phyloP scores from a whole-genome alignment of 2,888 invertebrate genomes.

The Campoplex capitator region DNA sequence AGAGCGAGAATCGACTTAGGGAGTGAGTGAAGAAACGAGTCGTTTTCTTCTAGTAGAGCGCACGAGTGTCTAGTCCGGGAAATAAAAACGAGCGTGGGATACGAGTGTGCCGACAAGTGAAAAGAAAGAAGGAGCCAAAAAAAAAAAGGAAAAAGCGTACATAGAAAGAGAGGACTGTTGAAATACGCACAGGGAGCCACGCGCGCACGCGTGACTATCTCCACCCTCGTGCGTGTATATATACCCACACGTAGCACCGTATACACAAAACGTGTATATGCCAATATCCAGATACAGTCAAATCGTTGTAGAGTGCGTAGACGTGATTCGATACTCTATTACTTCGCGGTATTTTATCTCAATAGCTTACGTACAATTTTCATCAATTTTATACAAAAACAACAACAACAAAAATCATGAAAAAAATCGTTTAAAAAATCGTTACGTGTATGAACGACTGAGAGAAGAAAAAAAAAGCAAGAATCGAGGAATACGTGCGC shows the following conservation, averaged over 20 bases:
- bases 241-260: too few relatives aligned
- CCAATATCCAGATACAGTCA: background rate
- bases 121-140: background rate
- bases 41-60: conserved; percentile 1
- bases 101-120: conserved; percentile 30
- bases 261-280: conserved; percentile 12
- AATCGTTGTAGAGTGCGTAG: background rate
- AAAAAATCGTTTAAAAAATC: background rate
- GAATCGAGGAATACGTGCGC: conserved; percentile 42
- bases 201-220: conserved; percentile 59
- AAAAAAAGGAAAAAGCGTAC: background rate
- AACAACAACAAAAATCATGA: too few relatives aligned
- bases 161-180: conserved; percentile 45
- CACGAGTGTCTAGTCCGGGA: conserved; percentile 6
- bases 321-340: background rate
- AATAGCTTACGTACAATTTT: background rate
- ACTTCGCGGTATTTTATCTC: background rate
- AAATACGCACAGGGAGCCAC: conserved; percentile 55
- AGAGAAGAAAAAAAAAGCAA: conserved; percentile 51
- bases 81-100: conserved; percentile 22
- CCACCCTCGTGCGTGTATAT: conserved; percentile 51
- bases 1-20: too few relatives aligned
- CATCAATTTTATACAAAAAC: background rate
- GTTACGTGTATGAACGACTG: conserved; percentile 38
- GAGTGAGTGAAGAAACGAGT: background rate